Conservation (phyloP, 2,888 invertebrate genomes). For the Torymus tubicola region DNA sequence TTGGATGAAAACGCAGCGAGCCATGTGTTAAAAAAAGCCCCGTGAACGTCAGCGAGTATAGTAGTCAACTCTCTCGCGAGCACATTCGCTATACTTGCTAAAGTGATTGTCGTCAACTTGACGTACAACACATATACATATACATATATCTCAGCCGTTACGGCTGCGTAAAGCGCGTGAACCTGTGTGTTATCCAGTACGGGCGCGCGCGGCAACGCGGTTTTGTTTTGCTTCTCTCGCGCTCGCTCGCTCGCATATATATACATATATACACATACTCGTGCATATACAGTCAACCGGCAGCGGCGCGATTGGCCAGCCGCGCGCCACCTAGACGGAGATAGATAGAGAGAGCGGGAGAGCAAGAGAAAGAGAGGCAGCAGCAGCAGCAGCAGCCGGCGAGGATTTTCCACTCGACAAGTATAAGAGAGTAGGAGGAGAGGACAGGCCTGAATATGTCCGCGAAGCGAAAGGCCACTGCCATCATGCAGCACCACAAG, state of each 20-base stretch:
- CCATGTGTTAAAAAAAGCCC: conserved; percentile 24
- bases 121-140: too few relatives aligned
- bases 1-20: not conserved
- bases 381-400: conserved; percentile 51
- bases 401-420: conserved; percentile 63
- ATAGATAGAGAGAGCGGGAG: conserved; percentile 46
- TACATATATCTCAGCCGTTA: too few relatives aligned
- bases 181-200: too few relatives aligned
- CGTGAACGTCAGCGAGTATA: too few relatives aligned
- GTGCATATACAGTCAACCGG: conserved; percentile 26
- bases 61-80: too few relatives aligned
- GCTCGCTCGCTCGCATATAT: not conserved
- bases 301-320: conserved; percentile 59
- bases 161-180: too few relatives aligned
- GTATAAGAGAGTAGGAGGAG: conserved; percentile 45
- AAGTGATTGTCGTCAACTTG: too few relatives aligned
- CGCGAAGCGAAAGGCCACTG: conserved; percentile 86
- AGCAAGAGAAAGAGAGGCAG: conserved; percentile 58
- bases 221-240: conserved; percentile 62
- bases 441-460: conserved; percentile 79
- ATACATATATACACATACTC: too few relatives aligned
- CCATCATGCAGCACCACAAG: conserved; percentile 83
- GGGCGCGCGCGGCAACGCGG: conserved; percentile 17
- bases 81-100: too few relatives aligned
- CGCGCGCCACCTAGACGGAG: conserved; percentile 41